Conservation (phyloP, 2,113 vertebrate species). For the Corvus hawaiiensis region DNA sequence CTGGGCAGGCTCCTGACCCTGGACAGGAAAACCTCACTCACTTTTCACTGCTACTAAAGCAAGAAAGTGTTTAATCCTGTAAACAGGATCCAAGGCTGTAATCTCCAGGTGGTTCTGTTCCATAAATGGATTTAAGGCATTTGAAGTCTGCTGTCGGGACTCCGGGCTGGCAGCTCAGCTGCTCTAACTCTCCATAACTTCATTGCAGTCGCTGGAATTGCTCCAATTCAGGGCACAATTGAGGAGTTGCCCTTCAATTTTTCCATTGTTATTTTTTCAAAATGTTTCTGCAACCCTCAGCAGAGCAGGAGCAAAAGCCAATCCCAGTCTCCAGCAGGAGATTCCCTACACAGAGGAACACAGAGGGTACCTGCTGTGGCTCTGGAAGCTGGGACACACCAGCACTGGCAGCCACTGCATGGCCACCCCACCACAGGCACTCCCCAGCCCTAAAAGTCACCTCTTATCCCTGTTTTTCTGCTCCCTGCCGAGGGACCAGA, state of each 20-base stretch:
- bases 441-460: background rate
- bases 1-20: background rate
- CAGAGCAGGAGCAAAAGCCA: background rate
- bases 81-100: background rate
- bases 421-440: background rate
- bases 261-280: background rate
- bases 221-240: background rate
- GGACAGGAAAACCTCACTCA: background rate
- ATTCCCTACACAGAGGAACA: background rate
- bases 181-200: background rate
- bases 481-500: background rate
- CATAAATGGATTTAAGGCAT: background rate
- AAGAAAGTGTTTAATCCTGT: background rate
- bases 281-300: background rate
- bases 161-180: background rate
- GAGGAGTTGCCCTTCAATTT: background rate
- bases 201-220: background rate
- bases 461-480: background rate
- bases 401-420: background rate
- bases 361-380: background rate
- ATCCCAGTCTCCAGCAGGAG: fast-evolving
- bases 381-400: background rate
- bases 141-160: background rate
- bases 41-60: background rate
- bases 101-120: background rate